Evolutionary conservation across 2,888 invertebrate genomes (phyloP).

Genomic region (Tipula confusa): DNA sequence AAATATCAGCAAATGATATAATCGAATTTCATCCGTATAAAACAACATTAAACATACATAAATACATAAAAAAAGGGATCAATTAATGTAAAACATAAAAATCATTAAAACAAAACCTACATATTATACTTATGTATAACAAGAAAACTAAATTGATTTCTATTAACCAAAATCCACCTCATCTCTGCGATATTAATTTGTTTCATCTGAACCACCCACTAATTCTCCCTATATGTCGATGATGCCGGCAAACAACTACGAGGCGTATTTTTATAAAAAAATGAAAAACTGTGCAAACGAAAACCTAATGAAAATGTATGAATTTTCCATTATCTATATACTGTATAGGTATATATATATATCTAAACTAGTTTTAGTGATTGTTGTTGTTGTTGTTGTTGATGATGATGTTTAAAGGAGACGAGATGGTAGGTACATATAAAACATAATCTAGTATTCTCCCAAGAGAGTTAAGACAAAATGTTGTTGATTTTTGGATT

Average conservation of each 20-base stretch:
- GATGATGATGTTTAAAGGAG: background rate
- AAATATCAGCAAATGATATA: background rate
- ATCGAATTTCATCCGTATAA: background rate
- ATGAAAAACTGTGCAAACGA: background rate
- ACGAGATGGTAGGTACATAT: background rate
- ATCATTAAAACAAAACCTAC: background rate
- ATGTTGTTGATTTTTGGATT: conserved; percentile 20
- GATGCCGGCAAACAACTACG: background rate
- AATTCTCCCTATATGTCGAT: too few species aligned
- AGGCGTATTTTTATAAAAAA: background rate
- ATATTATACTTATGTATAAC: background rate
- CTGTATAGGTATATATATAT: background rate
- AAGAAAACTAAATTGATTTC: conserved; percentile 20
- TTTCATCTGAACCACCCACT: background rate
- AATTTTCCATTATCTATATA: conserved; percentile 12
- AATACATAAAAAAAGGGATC: background rate
- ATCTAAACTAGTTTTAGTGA: background rate
- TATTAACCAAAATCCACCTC: background rate
- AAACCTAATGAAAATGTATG: background rate
- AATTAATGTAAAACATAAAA: conserved; percentile 12
- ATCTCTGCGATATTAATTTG: background rate
- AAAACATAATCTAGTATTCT: background rate
- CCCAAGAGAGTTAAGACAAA: background rate
- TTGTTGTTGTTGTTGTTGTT: background rate
- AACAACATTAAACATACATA: background rate